Evolutionary conservation across 2,113 vertebrate species (phyloP), one percentile per base, ranked within the genome.

Genomic region (Melozone crissalis): DNA sequence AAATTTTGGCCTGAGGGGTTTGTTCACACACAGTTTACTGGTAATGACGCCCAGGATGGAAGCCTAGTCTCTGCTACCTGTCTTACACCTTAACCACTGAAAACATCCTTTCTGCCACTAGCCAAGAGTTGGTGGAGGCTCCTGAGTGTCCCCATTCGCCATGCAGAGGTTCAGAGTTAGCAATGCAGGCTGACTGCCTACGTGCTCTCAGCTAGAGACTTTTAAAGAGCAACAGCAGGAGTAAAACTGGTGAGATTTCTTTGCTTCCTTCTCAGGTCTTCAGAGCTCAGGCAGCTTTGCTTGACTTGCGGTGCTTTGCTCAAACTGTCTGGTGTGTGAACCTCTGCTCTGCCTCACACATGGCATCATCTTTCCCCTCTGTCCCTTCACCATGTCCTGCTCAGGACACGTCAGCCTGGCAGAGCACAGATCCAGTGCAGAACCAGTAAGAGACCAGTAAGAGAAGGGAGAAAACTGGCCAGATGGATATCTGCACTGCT

Each of bases 1-100:
- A 95, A 96, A 94, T 96, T 96, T 96, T 95, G 94, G 83, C 96
- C 96, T 30, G 65, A 93, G 90, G 95, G 90, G 72, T 93, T 96
- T 84, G 76, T 96, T 96, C 95, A 87, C 69, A 85, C 54, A 75
- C 69, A 69, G 76, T 93, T 94, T 96, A 93, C 92, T 84, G 94
- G 86, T 73, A 84, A 89, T 88, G 89, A 94, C 39, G 1, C 93
- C 86, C 66, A 66, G 84, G 76, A 80, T 91, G 52, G 82, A 95
- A 94, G 30, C 73, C 69, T 82, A 58, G 51, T 81, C 88, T 96
- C 66, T 96, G 66, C 95, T 92, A 84, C 94, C 86, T 87, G 62
- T 92, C 77, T 96, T 90, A 87, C 2, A 0, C 62, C 66, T 90
- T 92, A 95, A 96, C 69, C 90, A 87, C 86, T 91, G 54, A 78